Evolutionary conservation across 1,140 invertebrate genomes (phyloP).

Genomic region (Choristoneura fumiferana): DNA sequence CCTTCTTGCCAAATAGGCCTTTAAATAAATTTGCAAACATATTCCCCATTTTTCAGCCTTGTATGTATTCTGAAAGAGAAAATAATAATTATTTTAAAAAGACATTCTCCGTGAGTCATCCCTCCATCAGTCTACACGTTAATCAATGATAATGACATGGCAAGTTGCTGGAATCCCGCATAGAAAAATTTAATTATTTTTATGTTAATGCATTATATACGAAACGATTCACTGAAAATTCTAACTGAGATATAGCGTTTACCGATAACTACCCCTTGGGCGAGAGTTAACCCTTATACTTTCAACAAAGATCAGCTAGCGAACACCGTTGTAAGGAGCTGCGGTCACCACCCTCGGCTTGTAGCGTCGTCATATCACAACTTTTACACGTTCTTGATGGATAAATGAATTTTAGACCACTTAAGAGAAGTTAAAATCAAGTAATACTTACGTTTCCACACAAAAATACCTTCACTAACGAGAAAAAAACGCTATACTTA

Average conservation of each 20-base stretch:
- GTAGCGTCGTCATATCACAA: constrained; percentile 23
- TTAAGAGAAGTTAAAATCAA: not conserved
- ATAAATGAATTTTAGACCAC: not conserved
- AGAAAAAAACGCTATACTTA: constrained; percentile 84
- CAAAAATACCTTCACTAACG: constrained; percentile 81
- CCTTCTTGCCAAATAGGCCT: constrained; percentile 98
- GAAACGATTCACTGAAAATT: not conserved
- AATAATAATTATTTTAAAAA: constrained; percentile 55
- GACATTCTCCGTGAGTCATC: constrained; percentile 66
- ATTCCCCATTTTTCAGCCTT: constrained; percentile 87
- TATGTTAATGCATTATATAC: constrained; percentile 14
- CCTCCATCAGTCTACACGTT: constrained; percentile 62
- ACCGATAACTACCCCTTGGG: constrained; percentile 19
- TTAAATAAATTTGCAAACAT: constrained; percentile 93
- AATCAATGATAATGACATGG: constrained; percentile 78
- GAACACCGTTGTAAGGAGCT: constrained; percentile 29
- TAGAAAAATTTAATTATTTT: constrained; percentile 20
- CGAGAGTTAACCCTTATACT: constrained; percentile 17
- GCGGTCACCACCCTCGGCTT: constrained; percentile 33
- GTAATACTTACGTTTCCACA: constrained; percentile 80
- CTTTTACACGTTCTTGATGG: not conserved
- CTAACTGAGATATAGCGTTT: not conserved
- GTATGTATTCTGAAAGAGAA: constrained; percentile 77
- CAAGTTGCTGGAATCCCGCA: constrained; percentile 51
- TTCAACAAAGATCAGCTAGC: constrained; percentile 22